A percentile compares a stretch with the other conserved stretches of the same genome.
phyloP scores from a whole-genome alignment of 35 echinoderm and acorn worm genomes.

The Anneissia japonica region DNA sequence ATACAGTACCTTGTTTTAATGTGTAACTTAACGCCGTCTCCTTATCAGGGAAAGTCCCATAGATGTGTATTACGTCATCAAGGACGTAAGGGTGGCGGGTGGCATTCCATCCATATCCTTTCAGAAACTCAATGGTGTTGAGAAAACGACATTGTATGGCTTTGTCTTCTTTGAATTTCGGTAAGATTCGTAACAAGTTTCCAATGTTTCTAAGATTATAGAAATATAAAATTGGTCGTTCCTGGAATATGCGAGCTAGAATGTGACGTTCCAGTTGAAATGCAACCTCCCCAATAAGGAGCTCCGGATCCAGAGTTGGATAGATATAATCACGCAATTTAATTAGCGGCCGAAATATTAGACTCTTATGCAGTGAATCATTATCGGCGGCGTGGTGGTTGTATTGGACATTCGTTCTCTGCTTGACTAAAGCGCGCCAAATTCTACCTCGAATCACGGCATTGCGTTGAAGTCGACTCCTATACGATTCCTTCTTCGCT shows the following conservation, averaged over 20 bases:
- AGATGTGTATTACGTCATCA: constrained; percentile 17
- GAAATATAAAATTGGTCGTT: neutral
- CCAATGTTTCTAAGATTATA: constrained; percentile 41
- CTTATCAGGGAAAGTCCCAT: constrained; percentile 40
- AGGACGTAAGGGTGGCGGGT: constrained; percentile 39
- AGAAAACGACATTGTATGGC: neutral
- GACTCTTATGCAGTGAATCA: neutral
- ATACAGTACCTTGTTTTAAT: constrained; percentile 24
- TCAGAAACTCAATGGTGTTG: constrained; percentile 16
- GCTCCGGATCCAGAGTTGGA: neutral
- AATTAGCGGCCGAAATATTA: neutral
- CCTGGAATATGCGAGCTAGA: constrained; percentile 57
- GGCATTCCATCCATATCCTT: constrained; percentile 33
- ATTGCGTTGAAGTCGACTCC: neutral
- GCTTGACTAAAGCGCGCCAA: neutral
- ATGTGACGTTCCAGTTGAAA: constrained; percentile 73
- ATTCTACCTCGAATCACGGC: neutral
- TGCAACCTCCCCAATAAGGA: constrained; percentile 63
- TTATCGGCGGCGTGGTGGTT: neutral
- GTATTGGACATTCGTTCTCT: neutral
- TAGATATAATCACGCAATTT: neutral
- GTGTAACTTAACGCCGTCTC: constrained; percentile 5
- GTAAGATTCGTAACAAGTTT: constrained; percentile 26
- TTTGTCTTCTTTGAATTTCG: neutral
- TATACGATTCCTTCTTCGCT: neutral